A percentile compares a stretch with the other conserved stretches of the same genome.
Evolutionary conservation across 2,797 vertebrate species (phyloP).

Genomic region (Tenualosa ilisha): DNA sequence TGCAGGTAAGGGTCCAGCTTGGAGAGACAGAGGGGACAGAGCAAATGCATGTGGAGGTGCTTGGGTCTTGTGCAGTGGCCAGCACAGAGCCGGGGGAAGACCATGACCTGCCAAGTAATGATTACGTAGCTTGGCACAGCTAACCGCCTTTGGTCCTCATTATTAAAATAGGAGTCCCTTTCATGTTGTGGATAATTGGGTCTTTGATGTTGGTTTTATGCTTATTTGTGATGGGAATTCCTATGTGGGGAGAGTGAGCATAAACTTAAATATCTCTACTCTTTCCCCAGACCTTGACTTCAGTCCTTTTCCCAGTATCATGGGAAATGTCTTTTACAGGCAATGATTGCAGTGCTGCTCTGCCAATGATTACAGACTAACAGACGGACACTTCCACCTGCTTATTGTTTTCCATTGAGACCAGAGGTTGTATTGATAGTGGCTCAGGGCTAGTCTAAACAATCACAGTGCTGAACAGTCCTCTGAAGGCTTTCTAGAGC

Average conservation of each 20-base stretch:
- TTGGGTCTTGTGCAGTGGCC: not conserved
- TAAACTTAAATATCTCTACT: not conserved
- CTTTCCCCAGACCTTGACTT: not conserved
- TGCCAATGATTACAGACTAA: slow-evolving; percentile 2
- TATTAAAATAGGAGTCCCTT: not conserved
- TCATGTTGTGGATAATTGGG: slow-evolving; percentile 4
- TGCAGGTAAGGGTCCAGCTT: slow-evolving; percentile 2
- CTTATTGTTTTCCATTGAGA: not conserved
- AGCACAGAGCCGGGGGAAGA: not conserved
- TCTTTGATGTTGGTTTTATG: slow-evolving; percentile 15
- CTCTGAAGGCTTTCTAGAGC: not conserved
- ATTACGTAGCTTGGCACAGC: slow-evolving; percentile 4
- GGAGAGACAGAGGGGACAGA: not conserved
- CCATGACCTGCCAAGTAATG: not conserved
- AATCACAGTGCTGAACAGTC: slow-evolving; percentile 20
- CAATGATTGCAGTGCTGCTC: not conserved
- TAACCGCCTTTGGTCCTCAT: slow-evolving; percentile 6
- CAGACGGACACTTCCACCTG: not conserved
- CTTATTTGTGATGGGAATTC: slow-evolving; percentile 23
- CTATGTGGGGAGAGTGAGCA: slow-evolving; percentile 6
- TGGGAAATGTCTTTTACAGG: slow-evolving; percentile 18
- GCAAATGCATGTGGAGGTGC: not conserved
- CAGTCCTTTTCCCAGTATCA: not conserved
- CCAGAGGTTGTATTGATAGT: slow-evolving; percentile 29
- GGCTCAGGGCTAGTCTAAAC: slow-evolving; percentile 37